These are phyloP conservation scores for Gouania willdenowi DNA, from an alignment of 2,797 vertebrate species.

Conservation along the genomic window DNA sequence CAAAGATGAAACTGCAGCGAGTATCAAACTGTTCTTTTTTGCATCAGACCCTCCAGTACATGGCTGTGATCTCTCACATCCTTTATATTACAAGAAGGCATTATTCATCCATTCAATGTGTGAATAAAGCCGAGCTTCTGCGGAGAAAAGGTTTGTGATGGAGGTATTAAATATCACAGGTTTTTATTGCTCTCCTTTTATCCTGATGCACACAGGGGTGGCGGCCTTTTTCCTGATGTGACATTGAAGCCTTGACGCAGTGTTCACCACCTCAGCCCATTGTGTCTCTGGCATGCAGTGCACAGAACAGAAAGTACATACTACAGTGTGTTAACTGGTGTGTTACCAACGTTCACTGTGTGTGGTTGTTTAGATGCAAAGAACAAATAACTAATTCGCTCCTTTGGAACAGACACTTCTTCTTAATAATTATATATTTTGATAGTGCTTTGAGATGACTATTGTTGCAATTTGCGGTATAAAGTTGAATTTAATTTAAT, in stretches of 20 bases:
- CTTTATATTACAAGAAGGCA: constrained; percentile 50
- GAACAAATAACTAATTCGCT: no score
- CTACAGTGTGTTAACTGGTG: constrained; percentile 17
- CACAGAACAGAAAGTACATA: constrained; percentile 9
- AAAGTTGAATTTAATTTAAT: no score
- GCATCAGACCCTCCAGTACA: no score
- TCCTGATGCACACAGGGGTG: constrained; percentile 27
- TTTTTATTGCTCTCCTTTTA: constrained; percentile 61
- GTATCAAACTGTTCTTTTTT: no score
- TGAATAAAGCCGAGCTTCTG: constrained; percentile 43
- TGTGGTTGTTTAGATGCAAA: no score
- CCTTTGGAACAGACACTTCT: no score
- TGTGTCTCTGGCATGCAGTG: constrained; percentile 13
- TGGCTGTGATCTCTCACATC: constrained; percentile 38
- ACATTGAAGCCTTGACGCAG: constrained; percentile 14
- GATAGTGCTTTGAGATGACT: no score
- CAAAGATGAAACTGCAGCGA: constrained; percentile 30
- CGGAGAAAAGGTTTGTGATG: constrained; percentile 46
- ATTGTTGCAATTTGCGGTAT: no score
- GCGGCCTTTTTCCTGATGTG: constrained; percentile 40
- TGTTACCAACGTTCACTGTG: no score
- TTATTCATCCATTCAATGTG: constrained; percentile 57
- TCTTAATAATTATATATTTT: no score
- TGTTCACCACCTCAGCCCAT: constrained; percentile 16
- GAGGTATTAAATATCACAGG: constrained; percentile 51